Percentiles rank a stretch among this genome's conserved stretches.
Evolutionary conservation across 1,140 invertebrate species (phyloP).

Genomic region (Glossosoma conforme): DNA sequence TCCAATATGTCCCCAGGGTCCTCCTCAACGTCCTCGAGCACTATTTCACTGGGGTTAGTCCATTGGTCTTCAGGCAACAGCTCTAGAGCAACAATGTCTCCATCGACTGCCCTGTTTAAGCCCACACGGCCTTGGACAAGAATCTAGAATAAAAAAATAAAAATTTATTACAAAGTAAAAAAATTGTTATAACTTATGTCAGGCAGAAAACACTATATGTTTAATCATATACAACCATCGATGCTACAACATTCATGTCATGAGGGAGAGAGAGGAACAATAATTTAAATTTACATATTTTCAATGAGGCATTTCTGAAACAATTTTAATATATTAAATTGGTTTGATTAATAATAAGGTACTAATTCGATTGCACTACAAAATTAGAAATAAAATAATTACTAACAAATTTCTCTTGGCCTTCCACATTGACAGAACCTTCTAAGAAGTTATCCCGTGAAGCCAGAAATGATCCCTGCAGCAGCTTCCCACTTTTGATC

Average conservation of each 20-base stretch:
- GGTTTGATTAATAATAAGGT: too few species aligned
- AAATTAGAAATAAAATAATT: not conserved
- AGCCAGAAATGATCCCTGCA: conserved; percentile 81
- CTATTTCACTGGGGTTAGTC: conserved; percentile 79
- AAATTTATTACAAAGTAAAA: too few species aligned
- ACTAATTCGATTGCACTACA: too few species aligned
- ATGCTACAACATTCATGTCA: too few species aligned
- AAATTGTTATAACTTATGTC: too few species aligned
- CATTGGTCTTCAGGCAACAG: conserved; percentile 87
- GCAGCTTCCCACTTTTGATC: conserved; percentile 69
- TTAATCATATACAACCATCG: too few species aligned
- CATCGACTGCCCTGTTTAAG: conserved; percentile 94
- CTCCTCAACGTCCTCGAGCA: conserved; percentile 76
- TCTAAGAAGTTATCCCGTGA: conserved; percentile 93
- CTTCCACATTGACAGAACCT: conserved; percentile 81
- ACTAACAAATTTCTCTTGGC: conserved; percentile 68
- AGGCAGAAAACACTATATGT: too few species aligned
- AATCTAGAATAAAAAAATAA: conserved; percentile 54
- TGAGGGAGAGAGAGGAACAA: too few species aligned
- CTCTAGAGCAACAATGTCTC: conserved; percentile 90
- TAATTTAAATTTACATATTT: too few species aligned
- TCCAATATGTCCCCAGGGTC: conserved; percentile 62
- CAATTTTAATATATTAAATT: too few species aligned
- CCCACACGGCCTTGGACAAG: conserved; percentile 83
- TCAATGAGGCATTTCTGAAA: not conserved